phyloP scores from a whole-genome alignment of 2,797 vertebrate species.

The Leptodactylus fallax region DNA sequence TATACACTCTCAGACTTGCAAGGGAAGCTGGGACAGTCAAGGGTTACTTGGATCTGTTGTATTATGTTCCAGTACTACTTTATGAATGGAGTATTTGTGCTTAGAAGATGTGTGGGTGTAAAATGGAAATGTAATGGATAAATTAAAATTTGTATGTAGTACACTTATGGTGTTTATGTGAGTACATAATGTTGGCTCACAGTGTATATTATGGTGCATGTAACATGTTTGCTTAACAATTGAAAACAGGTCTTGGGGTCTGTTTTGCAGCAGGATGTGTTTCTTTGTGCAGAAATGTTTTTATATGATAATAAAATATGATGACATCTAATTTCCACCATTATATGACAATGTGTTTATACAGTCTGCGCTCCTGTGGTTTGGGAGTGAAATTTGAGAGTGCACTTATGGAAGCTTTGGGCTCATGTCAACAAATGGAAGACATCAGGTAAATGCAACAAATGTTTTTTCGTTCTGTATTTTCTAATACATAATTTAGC shows the following conservation, averaged over 20 bases:
- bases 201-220: background rate
- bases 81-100: constrained; percentile 37
- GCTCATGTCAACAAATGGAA: constrained; percentile 67
- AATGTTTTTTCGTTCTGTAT: background rate
- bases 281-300: background rate
- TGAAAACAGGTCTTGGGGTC: background rate
- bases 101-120: constrained; percentile 21
- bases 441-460: constrained; percentile 73
- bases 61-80: background rate
- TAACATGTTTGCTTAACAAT: background rate
- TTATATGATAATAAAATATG: background rate
- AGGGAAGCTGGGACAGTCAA: background rate
- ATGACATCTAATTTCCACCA: constrained; percentile 9
- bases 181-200: background rate
- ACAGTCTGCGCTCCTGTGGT: constrained; percentile 72
- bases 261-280: background rate
- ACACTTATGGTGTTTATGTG: constrained; percentile 11
- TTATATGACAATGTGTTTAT: constrained; percentile 7
- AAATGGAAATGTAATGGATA: constrained; percentile 15
- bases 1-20: background rate
- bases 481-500: background rate
- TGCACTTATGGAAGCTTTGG: constrained; percentile 70
- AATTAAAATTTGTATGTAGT: constrained; percentile 10
- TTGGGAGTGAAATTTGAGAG: constrained; percentile 66
- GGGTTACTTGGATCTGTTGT: constrained; percentile 4